A percentile compares a stretch with the other conserved stretches of the same genome.
phyloP scores from a whole-genome alignment of 2,797 vertebrate species.

The Clarias fuscus region DNA sequence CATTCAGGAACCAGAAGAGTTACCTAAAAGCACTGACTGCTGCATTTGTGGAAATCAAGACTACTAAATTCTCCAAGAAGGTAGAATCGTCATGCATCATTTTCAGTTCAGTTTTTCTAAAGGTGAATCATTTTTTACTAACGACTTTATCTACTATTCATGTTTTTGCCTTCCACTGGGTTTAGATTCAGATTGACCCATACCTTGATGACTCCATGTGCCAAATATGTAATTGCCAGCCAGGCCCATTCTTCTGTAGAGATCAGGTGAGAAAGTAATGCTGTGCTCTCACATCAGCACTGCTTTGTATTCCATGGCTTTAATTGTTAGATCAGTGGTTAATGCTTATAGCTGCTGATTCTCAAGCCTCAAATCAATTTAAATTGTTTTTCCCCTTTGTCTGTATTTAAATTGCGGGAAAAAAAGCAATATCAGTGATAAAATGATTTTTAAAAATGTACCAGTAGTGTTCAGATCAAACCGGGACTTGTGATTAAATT shows the following conservation, averaged over 20 bases:
- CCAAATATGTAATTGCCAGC: slow-evolving; percentile 91
- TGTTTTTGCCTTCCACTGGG: neutral
- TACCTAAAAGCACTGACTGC: slow-evolving; percentile 95
- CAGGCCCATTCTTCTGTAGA: slow-evolving; percentile 98
- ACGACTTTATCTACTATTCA: neutral
- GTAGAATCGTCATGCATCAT: slow-evolving; percentile 61
- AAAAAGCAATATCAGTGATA: neutral
- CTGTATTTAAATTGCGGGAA: neutral
- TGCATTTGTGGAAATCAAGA: slow-evolving; percentile 98
- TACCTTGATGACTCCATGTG: slow-evolving; percentile 98
- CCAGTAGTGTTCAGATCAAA: no score
- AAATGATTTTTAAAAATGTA: neutral
- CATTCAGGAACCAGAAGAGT: slow-evolving; percentile 96
- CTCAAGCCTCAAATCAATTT: neutral
- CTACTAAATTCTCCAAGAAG: slow-evolving; percentile 98
- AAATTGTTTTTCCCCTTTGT: neutral
- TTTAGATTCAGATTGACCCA: slow-evolving; percentile 95
- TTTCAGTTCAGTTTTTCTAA: neutral
- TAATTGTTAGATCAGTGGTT: neutral
- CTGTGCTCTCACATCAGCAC: neutral
- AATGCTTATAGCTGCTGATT: neutral
- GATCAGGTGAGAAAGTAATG: slow-evolving; percentile 81
- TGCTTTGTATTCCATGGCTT: neutral
- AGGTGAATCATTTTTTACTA: neutral
- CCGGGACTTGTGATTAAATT: no score